phyloP scores from a whole-genome alignment of 2,888 invertebrate species.

The Alitta virens region DNA sequence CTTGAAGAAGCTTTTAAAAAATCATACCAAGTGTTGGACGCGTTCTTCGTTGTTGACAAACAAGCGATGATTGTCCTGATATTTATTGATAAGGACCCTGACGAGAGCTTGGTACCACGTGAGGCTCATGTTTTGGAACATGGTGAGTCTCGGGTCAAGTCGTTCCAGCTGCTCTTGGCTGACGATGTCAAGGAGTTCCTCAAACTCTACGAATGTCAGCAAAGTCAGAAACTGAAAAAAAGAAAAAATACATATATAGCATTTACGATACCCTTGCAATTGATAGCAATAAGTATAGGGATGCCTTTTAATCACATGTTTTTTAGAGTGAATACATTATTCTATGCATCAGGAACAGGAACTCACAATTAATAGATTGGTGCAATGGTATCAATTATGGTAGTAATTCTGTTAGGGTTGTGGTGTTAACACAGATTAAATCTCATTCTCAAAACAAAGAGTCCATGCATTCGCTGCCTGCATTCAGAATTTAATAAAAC shows the following conservation, averaged over 20 bases:
- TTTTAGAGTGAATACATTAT: background rate
- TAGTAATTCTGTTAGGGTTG: too few species aligned
- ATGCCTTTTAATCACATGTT: background rate
- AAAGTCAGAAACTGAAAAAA: conserved; percentile 27
- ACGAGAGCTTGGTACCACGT: conserved; percentile 68
- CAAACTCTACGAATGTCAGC: conserved; percentile 66
- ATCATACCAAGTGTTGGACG: conserved; percentile 64
- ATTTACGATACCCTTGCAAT: background rate
- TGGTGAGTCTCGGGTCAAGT: conserved; percentile 64
- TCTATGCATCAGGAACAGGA: too few species aligned
- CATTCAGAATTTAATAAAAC: too few species aligned
- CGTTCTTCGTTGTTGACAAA: conserved; percentile 65
- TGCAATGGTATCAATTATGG: too few species aligned
- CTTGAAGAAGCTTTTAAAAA: too few species aligned
- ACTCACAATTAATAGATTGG: too few species aligned
- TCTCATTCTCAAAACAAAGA: too few species aligned
- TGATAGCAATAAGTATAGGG: background rate
- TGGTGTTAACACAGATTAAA: too few species aligned
- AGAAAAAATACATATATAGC: background rate
- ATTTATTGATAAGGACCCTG: conserved; percentile 64
- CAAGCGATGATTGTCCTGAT: conserved; percentile 63
- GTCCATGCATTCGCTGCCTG: too few species aligned
- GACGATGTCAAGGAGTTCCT: conserved; percentile 65
- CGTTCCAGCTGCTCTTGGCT: conserved; percentile 63
- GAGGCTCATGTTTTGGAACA: conserved; percentile 66